phyloP scores from a whole-genome alignment of 1,140 invertebrate genomes.

The Hycleus cichorii region DNA sequence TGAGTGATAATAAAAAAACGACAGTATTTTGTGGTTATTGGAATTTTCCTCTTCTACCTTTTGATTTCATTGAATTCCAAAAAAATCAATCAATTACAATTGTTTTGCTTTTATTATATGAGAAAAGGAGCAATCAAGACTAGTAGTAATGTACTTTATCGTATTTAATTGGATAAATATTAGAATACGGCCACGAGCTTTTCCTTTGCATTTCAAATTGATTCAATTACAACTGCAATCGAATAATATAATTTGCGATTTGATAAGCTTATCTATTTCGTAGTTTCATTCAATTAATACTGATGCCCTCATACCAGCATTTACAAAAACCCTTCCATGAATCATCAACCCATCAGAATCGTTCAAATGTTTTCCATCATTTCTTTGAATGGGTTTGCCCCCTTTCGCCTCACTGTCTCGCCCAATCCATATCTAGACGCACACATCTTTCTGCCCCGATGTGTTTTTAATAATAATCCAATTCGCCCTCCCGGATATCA shows the following conservation, averaged over 20 bases:
- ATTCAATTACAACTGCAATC: constrained; percentile 12
- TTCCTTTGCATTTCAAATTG: constrained; percentile 8
- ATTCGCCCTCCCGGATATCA: constrained; percentile 20
- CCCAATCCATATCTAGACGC: not conserved
- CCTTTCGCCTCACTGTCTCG: not conserved
- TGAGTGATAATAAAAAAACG: too few species aligned
- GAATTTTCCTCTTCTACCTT: too few species aligned
- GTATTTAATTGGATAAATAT: constrained; percentile 5
- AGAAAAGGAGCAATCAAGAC: too few species aligned
- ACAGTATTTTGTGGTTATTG: too few species aligned
- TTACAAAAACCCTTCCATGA: constrained; percentile 5
- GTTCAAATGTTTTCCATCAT: constrained; percentile 4
- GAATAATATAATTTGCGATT: constrained; percentile 11
- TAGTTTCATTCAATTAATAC: constrained; percentile 9
- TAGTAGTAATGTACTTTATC: not conserved
- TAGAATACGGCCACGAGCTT: not conserved
- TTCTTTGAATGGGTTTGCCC: not conserved
- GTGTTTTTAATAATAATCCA: constrained; percentile 23
- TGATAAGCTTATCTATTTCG: constrained; percentile 16
- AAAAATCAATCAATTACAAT: too few species aligned
- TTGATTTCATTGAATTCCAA: too few species aligned
- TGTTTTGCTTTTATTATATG: too few species aligned
- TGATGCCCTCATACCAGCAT: constrained; percentile 1
- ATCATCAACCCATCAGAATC: constrained; percentile 1
- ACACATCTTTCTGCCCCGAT: constrained; percentile 21